phyloP scores from a whole-genome alignment of 2,797 vertebrate genomes.

The Danio aesculapii region DNA sequence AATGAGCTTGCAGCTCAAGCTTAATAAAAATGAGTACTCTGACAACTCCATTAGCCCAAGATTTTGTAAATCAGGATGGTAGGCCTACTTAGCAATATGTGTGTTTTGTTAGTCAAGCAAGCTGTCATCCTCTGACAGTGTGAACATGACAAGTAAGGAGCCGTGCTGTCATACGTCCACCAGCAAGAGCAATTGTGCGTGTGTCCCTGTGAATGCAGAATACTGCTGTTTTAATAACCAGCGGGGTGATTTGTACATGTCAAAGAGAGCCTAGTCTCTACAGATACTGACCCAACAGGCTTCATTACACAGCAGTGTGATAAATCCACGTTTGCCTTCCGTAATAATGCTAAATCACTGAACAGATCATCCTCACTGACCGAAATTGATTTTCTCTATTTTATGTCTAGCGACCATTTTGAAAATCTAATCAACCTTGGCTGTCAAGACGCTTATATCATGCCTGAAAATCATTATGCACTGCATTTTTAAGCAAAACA shows the following conservation, averaged over 20 bases:
- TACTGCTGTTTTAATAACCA: constrained; percentile 76
- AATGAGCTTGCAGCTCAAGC: neutral
- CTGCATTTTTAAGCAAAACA: neutral
- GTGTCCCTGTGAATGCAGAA: constrained; percentile 55
- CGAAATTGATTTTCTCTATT: constrained; percentile 67
- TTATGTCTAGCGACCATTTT: constrained; percentile 47
- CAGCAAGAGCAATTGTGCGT: neutral
- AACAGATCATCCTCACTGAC: constrained; percentile 57
- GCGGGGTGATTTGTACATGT: constrained; percentile 79
- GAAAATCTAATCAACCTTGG: constrained; percentile 57
- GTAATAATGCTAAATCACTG: constrained; percentile 67
- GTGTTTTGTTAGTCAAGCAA: constrained; percentile 62
- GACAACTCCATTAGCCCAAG: constrained; percentile 54
- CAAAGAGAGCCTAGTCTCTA: constrained; percentile 66
- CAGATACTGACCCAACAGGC: constrained; percentile 49
- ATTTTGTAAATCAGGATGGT: constrained; percentile 63
- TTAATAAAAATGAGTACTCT: constrained; percentile 25
- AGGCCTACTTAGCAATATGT: constrained; percentile 52
- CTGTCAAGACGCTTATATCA: constrained; percentile 23
- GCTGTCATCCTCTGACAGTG: constrained; percentile 63
- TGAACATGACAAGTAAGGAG: constrained; percentile 64
- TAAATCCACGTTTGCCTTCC: constrained; percentile 17
- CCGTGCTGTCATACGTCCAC: constrained; percentile 43
- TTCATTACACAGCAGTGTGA: constrained; percentile 36
- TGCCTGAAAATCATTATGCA: constrained; percentile 10